Percentiles rank a stretch among this genome's conserved stretches.
These are phyloP conservation scores for Indicator indicator DNA, from an alignment of 2,113 vertebrate species.

Conservation along the genomic window DNA sequence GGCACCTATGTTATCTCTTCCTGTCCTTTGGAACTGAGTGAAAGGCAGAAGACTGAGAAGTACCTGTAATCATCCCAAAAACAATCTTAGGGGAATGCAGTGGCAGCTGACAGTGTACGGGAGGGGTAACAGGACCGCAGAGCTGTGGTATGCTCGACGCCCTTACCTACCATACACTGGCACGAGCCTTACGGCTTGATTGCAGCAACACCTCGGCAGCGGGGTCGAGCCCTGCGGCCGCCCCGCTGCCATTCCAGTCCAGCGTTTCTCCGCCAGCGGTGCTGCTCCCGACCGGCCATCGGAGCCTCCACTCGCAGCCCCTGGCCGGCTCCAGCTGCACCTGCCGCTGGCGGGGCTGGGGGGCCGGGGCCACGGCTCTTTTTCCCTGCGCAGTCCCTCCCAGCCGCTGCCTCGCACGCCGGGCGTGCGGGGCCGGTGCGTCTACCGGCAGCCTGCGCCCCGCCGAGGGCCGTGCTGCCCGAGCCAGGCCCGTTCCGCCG, in stretches of 20 bases:
- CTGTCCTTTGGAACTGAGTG: background rate
- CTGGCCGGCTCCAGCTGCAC: background rate
- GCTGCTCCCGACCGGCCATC: background rate
- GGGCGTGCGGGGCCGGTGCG: background rate
- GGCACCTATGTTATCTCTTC: background rate
- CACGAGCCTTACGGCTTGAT: accelerated
- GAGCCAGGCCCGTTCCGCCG: background rate
- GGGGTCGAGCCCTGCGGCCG: background rate
- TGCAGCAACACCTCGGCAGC: background rate
- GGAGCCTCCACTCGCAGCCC: background rate
- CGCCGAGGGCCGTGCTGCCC: background rate
- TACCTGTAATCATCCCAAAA: accelerated
- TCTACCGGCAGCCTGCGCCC: background rate
- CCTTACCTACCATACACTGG: accelerated
- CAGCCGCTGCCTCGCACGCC: background rate
- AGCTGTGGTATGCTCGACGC: background rate
- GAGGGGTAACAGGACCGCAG: accelerated
- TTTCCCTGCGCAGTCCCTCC: background rate
- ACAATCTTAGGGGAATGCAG: accelerated
- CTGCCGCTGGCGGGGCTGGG: background rate
- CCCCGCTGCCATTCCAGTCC: no score
- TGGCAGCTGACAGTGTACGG: accelerated
- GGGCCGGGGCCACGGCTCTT: background rate
- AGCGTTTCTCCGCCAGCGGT: background rate
- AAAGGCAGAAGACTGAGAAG: background rate